Evolutionary conservation across 2,113 vertebrate species (phyloP).

Genomic region (Calypte anna): DNA sequence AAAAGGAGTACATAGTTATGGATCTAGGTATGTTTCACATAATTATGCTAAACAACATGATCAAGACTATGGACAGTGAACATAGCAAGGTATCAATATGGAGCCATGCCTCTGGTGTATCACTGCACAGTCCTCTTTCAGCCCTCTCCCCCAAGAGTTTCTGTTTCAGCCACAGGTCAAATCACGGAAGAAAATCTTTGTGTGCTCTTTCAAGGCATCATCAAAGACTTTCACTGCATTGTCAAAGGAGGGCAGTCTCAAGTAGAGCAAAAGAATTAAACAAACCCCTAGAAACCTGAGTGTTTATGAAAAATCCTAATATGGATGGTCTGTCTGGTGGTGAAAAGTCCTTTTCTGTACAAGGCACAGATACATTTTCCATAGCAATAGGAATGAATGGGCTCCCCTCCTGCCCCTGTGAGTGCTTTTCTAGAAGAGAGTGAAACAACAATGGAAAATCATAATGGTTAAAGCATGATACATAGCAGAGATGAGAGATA

Average conservation of each 20-base stretch:
- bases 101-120: not conserved
- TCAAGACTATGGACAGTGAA: not conserved
- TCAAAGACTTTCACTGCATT: not conserved
- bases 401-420: not conserved
- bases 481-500: not conserved
- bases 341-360: not conserved
- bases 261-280: slow-evolving; percentile 1
- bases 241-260: slow-evolving; percentile 38
- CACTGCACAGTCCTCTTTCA: not conserved
- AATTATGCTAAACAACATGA: not conserved
- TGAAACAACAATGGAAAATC: not conserved
- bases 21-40: not conserved
- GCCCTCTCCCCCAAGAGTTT: not conserved
- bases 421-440: not conserved
- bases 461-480: fast-evolving
- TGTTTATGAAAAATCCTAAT: not conserved
- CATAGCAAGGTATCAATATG: not conserved
- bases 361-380: not conserved
- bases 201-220: not conserved
- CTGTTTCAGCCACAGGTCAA: not conserved
- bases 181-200: not conserved
- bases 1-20: not conserved
- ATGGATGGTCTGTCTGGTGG: not conserved
- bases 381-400: not conserved
- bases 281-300: not conserved